phyloP scores from a whole-genome alignment of 2,113 vertebrate species.

The Fukomys damarensis region DNA sequence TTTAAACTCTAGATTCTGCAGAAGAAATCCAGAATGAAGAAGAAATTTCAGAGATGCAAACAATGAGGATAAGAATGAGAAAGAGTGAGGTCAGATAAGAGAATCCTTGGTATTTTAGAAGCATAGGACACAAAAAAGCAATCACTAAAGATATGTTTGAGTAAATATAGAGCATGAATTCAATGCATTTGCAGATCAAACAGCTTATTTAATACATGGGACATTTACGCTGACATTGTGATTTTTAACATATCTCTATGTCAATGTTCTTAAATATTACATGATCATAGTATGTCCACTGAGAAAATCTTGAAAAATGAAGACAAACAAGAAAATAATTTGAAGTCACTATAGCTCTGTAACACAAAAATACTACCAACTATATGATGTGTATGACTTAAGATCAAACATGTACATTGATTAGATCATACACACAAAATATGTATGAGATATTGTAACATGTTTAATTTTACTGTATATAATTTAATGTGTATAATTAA shows the following conservation, averaged over 20 bases:
- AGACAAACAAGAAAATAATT: neutral
- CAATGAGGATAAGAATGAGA: neutral
- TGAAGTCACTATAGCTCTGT: neutral
- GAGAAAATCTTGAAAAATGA: neutral
- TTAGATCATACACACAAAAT: neutral
- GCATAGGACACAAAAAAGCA: neutral
- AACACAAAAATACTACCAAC: neutral
- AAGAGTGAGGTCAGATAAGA: neutral
- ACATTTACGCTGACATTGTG: neutral
- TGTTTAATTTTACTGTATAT: neutral
- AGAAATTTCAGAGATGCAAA: neutral
- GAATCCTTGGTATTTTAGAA: neutral
- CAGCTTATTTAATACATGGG: neutral
- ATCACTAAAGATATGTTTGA: neutral
- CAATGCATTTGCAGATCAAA: neutral
- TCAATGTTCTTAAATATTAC: neutral
- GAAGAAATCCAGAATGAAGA: conserved; percentile 2
- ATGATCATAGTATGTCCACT: neutral
- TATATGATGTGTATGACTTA: neutral
- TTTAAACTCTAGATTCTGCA: conserved; percentile 32
- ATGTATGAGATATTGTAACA: neutral
- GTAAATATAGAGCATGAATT: neutral
- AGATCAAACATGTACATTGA: neutral
- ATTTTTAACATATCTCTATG: neutral
- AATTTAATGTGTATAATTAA: no score